These are phyloP conservation scores for Phortica magna DNA, from an alignment of 2,888 invertebrate genomes.

Conservation along the genomic window DNA sequence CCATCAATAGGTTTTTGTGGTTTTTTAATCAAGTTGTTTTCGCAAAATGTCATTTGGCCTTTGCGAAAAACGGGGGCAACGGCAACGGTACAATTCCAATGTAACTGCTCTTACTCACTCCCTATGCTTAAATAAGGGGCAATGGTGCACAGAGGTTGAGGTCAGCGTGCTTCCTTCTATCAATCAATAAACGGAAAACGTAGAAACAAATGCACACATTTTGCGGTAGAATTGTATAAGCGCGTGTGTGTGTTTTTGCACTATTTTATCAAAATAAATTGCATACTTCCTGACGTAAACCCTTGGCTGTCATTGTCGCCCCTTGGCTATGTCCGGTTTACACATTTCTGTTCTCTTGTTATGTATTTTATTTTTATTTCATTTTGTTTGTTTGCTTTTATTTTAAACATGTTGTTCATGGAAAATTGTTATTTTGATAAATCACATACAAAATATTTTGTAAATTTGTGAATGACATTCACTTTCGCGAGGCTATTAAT, in stretches of 20 bases:
- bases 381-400: not conserved
- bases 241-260: not conserved
- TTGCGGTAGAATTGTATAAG: slow-evolving; percentile 24
- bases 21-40: slow-evolving; percentile 70
- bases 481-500: not conserved
- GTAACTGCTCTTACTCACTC: not conserved
- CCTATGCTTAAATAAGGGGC: not conserved
- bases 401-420: not conserved
- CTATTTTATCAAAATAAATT: slow-evolving; percentile 27
- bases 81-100: not conserved
- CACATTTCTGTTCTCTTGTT: not conserved
- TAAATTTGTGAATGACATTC: slow-evolving; percentile 17
- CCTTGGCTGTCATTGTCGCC: not conserved
- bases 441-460: slow-evolving; percentile 26
- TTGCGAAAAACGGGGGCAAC: slow-evolving; percentile 18
- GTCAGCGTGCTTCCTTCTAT: not conserved
- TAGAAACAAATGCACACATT: slow-evolving; percentile 14
- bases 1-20: slow-evolving; percentile 58
- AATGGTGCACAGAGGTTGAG: not conserved
- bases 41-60: slow-evolving; percentile 52
- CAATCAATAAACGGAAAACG: slow-evolving; percentile 27
- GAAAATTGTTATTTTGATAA: slow-evolving; percentile 23
- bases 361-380: slow-evolving; percentile 6
- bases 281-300: not conserved
- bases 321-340: not conserved